Conservation (phyloP, 2,797 vertebrate species). For the Podarcis lilfordi region DNA sequence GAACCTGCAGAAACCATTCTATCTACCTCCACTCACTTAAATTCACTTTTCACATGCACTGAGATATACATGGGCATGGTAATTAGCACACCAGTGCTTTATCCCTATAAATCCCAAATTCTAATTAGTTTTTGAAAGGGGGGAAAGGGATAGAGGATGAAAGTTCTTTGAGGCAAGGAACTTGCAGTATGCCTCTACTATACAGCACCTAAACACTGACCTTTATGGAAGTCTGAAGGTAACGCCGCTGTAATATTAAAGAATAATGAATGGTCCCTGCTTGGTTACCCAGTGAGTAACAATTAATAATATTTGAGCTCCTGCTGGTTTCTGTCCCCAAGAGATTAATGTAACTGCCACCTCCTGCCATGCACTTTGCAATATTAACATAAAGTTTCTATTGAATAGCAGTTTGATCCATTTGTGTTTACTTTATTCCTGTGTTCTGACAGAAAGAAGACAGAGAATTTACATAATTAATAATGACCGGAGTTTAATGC, state of each 20-base stretch:
- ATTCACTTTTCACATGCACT: neutral
- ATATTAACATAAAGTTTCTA: conserved; percentile 63
- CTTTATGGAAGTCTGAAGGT: conserved; percentile 11
- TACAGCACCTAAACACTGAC: conserved; percentile 4
- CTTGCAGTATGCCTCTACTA: fast-evolving
- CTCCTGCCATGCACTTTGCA: conserved; percentile 38
- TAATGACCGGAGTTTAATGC: conserved; percentile 77
- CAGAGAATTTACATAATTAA: conserved; percentile 82
- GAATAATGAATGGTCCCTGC: neutral
- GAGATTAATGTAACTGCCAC: conserved; percentile 59
- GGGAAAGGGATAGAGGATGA: neutral
- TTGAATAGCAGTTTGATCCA: conserved; percentile 75
- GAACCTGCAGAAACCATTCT: neutral
- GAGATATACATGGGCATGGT: neutral
- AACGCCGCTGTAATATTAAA: conserved; percentile 21
- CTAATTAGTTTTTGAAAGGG: neutral
- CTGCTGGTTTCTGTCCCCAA: conserved; percentile 23
- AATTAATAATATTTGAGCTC: neutral
- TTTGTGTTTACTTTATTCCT: conserved; percentile 78
- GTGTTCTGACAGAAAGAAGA: conserved; percentile 73
- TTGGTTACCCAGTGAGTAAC: conserved; percentile 40
- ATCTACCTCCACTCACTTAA: neutral
- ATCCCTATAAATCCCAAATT: neutral
- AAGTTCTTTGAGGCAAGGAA: neutral
- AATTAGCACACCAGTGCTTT: neutral